phyloP scores from a whole-genome alignment of 2,797 vertebrate genomes.

The Acomys russatus region DNA sequence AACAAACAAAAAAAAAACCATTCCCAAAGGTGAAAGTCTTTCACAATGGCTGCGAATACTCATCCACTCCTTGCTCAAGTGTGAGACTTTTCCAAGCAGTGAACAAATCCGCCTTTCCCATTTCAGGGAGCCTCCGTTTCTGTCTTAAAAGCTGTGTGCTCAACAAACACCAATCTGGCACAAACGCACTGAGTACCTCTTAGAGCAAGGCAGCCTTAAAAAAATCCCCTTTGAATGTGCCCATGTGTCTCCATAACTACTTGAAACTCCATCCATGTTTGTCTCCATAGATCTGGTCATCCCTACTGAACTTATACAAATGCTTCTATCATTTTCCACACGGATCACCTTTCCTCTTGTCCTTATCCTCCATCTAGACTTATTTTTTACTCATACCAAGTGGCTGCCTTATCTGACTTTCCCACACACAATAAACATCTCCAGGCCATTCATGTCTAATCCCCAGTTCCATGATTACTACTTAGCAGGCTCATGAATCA shows the following conservation, averaged over 20 bases:
- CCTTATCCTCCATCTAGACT: neutral
- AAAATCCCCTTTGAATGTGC: too few relatives aligned
- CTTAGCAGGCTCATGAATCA: neutral
- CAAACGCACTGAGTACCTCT: neutral
- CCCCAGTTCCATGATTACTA: neutral
- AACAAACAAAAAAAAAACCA: too few relatives aligned
- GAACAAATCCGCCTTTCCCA: neutral
- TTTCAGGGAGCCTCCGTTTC: neutral
- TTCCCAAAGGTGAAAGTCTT: neutral
- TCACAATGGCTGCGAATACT: neutral
- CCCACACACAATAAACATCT: neutral
- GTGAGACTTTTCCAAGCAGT: neutral
- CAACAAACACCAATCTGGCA: neutral
- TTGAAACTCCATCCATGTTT: neutral
- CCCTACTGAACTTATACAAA: neutral
- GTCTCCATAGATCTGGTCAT: neutral
- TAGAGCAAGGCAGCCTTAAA: too few relatives aligned
- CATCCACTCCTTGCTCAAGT: neutral
- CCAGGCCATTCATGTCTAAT: neutral
- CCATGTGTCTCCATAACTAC: neutral
- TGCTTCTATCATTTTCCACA: neutral
- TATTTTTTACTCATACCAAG: neutral
- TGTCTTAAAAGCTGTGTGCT: neutral
- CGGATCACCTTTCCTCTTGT: too few relatives aligned
- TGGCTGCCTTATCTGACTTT: neutral